Evolutionary conservation across 2,888 invertebrate genomes (phyloP).

Genomic region (Oxytorus armatus): DNA sequence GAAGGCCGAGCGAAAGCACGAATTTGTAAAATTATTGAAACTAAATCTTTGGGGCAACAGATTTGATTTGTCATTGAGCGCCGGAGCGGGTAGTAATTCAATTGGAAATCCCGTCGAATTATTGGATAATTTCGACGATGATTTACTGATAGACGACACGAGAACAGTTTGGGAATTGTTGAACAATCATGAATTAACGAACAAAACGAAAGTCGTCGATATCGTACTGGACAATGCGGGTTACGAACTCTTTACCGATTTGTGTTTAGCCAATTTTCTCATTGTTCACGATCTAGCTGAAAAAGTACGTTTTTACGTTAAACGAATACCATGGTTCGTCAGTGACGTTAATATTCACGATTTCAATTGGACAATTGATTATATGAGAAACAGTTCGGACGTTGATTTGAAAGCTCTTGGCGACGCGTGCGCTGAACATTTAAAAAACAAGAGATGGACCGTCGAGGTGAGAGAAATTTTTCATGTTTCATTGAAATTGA

Average conservation of each 20-base stretch:
- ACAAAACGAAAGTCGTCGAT: conserved; percentile 85
- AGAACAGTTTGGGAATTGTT: conserved; percentile 86
- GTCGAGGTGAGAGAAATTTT: conserved; percentile 76
- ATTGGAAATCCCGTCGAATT: conserved; percentile 86
- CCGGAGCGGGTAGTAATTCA: conserved; percentile 88
- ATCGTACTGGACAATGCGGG: conserved; percentile 97
- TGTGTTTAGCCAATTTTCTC: conserved; percentile 94
- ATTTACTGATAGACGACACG: conserved; percentile 88
- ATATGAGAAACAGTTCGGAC: conserved; percentile 80
- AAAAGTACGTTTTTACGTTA: conserved; percentile 93
- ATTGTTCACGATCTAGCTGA: conserved; percentile 86
- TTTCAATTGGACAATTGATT: conserved; percentile 89
- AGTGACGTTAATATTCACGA: conserved; percentile 94
- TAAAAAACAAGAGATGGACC: conserved; percentile 85
- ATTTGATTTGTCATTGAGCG: conserved; percentile 95
- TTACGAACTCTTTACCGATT: conserved; percentile 95
- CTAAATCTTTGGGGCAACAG: conserved; percentile 97
- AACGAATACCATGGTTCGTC: conserved; percentile 97
- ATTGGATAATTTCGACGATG: conserved; percentile 86
- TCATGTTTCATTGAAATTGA: neutral
- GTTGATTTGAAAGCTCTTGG: conserved; percentile 84
- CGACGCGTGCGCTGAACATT: conserved; percentile 86
- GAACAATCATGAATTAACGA: conserved; percentile 74
- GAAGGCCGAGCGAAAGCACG: conserved; percentile 84
- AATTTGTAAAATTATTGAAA: conserved; percentile 87